Evolutionary conservation across 1,140 invertebrate species (phyloP).

Genomic region (Hylaeus volcanicus): DNA sequence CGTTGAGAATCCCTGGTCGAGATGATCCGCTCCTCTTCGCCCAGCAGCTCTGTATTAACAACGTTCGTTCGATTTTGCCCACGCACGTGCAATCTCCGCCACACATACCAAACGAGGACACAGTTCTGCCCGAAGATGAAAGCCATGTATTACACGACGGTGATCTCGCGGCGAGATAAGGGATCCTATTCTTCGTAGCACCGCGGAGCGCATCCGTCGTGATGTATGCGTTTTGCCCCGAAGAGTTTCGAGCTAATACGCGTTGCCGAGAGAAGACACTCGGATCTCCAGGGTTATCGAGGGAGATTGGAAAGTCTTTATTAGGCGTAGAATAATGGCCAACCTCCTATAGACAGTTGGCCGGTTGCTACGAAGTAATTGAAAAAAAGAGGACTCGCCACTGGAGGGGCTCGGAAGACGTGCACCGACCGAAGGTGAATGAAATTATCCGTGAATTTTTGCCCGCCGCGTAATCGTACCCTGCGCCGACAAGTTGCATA

Average conservation of each 20-base stretch:
- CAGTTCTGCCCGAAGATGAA: slow-evolving; percentile 37
- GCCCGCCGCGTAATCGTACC: background rate
- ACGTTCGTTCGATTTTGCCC: slow-evolving; percentile 21
- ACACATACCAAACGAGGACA: background rate
- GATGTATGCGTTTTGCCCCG: slow-evolving; percentile 55
- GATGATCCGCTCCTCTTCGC: background rate
- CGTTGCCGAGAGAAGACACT: slow-evolving; percentile 32
- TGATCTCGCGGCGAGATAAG: slow-evolving; percentile 60
- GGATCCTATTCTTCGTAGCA: slow-evolving; percentile 55
- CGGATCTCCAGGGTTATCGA: slow-evolving; percentile 48
- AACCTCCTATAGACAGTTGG: too few species aligned
- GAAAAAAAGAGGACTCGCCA: background rate
- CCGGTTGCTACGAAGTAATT: background rate
- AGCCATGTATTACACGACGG: slow-evolving; percentile 49
- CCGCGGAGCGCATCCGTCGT: slow-evolving; percentile 32
- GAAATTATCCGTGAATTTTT: background rate
- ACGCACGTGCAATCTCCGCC: slow-evolving; percentile 3
- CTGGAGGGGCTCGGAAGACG: background rate
- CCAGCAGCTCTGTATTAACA: background rate
- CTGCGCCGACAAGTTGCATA: background rate
- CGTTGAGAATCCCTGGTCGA: too few species aligned
- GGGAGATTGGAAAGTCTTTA: slow-evolving; percentile 54
- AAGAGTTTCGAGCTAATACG: slow-evolving; percentile 51
- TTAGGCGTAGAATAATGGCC: slow-evolving; percentile 45
- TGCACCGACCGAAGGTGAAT: background rate